Percentiles rank a stretch among this genome's conserved stretches.
These are phyloP conservation scores for Andrena dorsata DNA, from an alignment of 2,888 invertebrate genomes.

Conservation along the genomic window DNA sequence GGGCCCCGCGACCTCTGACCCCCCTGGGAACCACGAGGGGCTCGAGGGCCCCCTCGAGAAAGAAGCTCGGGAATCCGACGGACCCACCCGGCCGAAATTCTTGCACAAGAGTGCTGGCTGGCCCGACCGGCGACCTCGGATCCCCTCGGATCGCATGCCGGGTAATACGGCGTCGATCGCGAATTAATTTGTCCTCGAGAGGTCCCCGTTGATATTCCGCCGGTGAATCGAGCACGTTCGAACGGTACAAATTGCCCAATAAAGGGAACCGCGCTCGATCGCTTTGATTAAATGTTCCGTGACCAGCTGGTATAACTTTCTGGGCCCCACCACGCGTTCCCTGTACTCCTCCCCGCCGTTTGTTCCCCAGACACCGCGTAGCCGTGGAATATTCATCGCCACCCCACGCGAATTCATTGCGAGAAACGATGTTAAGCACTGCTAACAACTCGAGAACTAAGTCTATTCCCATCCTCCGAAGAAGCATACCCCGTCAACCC, in stretches of 20 bases:
- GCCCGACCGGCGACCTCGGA: constrained; percentile 24
- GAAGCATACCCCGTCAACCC: too few relatives aligned
- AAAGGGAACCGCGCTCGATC: neutral
- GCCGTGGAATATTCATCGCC: too few relatives aligned
- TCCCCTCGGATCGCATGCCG: constrained; percentile 32
- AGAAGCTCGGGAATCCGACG: constrained; percentile 71
- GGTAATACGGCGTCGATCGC: constrained; percentile 45
- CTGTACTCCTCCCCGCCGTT: neutral
- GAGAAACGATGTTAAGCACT: too few relatives aligned
- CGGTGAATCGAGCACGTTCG: neutral
- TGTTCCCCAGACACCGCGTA: neutral
- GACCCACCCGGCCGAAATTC: constrained; percentile 74
- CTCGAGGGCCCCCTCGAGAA: constrained; percentile 68
- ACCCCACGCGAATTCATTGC: too few relatives aligned
- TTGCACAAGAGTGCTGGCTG: constrained; percentile 36
- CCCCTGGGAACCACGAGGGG: constrained; percentile 75
- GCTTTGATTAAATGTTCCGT: constrained; percentile 28
- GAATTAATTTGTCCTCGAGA: constrained; percentile 59
- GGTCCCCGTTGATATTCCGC: constrained; percentile 14
- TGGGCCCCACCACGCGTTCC: neutral
- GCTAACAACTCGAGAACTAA: too few relatives aligned
- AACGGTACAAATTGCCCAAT: constrained; percentile 13
- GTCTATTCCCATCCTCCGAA: too few relatives aligned
- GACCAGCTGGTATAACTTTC: constrained; percentile 15
- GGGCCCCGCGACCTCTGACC: constrained; percentile 80